Evolutionary conservation across 2,113 vertebrate genomes (phyloP).

Genomic region (Hydrochoerus hydrochaeris): DNA sequence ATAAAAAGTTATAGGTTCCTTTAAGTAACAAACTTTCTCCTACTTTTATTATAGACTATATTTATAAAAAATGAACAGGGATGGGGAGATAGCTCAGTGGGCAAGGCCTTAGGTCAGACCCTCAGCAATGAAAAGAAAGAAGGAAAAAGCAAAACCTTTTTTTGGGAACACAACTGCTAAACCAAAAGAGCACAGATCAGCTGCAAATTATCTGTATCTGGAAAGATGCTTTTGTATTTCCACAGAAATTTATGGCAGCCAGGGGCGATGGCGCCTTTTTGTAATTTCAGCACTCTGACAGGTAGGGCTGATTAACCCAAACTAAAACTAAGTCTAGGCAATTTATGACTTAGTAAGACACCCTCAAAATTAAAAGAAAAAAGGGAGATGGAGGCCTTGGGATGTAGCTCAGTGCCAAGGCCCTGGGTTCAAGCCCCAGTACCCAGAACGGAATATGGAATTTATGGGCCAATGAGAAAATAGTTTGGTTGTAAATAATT

Average conservation of each 20-base stretch:
- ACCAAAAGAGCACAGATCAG: background rate
- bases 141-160: background rate
- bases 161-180: background rate
- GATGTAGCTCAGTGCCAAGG: background rate
- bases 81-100: background rate
- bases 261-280: background rate
- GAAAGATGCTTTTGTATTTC: constrained; percentile 25
- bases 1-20: background rate
- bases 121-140: background rate
- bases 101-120: background rate
- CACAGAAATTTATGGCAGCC: background rate
- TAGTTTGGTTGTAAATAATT: constrained; percentile 21
- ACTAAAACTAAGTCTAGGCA: background rate
- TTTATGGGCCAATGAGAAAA: background rate
- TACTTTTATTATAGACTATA: constrained; percentile 25
- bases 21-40: constrained; percentile 39
- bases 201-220: background rate
- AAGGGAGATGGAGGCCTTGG: background rate
- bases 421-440: background rate
- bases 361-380: background rate
- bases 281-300: background rate
- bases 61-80: constrained; percentile 7
- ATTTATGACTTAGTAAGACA: background rate
- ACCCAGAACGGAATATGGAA: background rate
- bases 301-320: background rate